Evolutionary conservation across 2,797 vertebrate genomes (phyloP).

Genomic region (Peromyscus aztecus): DNA sequence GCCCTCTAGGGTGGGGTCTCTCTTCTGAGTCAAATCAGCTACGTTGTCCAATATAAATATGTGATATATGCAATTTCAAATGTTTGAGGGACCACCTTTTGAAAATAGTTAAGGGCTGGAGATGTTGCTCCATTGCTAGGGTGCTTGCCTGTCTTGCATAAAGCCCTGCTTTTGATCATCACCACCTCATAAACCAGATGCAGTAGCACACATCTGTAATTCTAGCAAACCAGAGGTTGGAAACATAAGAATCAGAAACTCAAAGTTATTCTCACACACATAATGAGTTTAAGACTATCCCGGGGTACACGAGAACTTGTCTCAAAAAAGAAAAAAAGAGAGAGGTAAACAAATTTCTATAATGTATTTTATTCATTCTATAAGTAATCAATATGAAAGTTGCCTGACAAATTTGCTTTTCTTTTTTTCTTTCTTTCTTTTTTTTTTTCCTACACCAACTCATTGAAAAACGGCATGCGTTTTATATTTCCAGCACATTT

Average conservation of each 20-base stretch:
- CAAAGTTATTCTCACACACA: not conserved
- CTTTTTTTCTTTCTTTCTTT: too few species aligned
- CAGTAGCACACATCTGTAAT: not conserved
- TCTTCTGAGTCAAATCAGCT: not conserved
- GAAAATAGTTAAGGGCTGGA: not conserved
- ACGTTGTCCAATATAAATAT: not conserved
- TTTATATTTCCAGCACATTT: not conserved
- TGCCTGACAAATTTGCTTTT: not conserved
- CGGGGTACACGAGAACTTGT: not conserved
- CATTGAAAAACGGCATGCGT: conserved; percentile 17
- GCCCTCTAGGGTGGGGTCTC: conserved; percentile 44
- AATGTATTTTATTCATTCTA: conserved; percentile 44
- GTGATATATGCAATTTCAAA: not conserved
- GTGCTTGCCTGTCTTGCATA: not conserved
- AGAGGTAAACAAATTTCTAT: not conserved
- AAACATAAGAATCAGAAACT: not conserved
- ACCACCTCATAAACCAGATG: not conserved
- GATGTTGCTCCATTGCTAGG: not conserved
- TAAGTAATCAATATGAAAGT: conserved; percentile 4
- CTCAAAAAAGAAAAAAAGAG: not conserved
- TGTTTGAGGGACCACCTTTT: not conserved
- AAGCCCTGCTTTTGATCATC: not conserved
- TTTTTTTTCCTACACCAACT: not conserved
- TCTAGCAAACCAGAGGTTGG: not conserved
- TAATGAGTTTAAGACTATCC: not conserved